phyloP scores from a whole-genome alignment of 2,888 invertebrate genomes.

The Amblyteles armatorius region DNA sequence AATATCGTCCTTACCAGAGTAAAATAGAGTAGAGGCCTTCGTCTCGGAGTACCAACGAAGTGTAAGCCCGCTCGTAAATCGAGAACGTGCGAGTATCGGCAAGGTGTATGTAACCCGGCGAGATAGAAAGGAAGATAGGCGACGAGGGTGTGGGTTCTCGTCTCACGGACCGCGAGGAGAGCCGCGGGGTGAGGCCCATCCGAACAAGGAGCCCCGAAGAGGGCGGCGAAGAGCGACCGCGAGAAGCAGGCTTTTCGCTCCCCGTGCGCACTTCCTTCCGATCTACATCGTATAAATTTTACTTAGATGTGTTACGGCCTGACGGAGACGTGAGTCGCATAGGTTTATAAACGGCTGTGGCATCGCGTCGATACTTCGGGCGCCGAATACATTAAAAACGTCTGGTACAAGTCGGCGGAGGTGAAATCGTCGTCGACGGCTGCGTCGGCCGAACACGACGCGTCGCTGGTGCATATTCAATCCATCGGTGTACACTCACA shows the following conservation, averaged over 20 bases:
- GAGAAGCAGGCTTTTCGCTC: not conserved
- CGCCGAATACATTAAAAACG: slow-evolving; percentile 78
- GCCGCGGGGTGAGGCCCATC: not conserved
- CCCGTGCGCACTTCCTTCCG: slow-evolving; percentile 59
- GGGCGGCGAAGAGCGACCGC: slow-evolving; percentile 8
- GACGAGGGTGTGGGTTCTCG: slow-evolving; percentile 18
- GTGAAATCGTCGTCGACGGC: slow-evolving; percentile 49
- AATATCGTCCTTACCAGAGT: slow-evolving; percentile 64
- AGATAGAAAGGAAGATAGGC: not conserved
- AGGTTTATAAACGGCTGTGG: slow-evolving; percentile 53
- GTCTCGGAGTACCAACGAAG: slow-evolving; percentile 58
- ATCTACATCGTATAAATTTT: slow-evolving; percentile 68
- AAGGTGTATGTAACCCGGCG: slow-evolving; percentile 20
- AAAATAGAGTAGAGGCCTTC: slow-evolving; percentile 66
- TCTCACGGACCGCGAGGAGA: slow-evolving; percentile 42
- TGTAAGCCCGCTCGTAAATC: slow-evolving; percentile 67
- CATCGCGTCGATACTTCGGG: slow-evolving; percentile 73
- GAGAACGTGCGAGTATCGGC: slow-evolving; percentile 65
- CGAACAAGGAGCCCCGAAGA: slow-evolving; percentile 31
- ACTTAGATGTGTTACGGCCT: slow-evolving; percentile 58
- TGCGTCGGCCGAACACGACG: slow-evolving; percentile 36
- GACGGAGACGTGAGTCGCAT: slow-evolving; percentile 62
- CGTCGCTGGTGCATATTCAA: not conserved
- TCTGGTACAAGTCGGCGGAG: slow-evolving; percentile 62
- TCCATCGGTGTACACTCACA: not conserved